Evolutionary conservation across 2,888 invertebrate genomes (phyloP), one percentile per base, ranked within the genome.

Genomic region (Trichogramma evanescens): DNA sequence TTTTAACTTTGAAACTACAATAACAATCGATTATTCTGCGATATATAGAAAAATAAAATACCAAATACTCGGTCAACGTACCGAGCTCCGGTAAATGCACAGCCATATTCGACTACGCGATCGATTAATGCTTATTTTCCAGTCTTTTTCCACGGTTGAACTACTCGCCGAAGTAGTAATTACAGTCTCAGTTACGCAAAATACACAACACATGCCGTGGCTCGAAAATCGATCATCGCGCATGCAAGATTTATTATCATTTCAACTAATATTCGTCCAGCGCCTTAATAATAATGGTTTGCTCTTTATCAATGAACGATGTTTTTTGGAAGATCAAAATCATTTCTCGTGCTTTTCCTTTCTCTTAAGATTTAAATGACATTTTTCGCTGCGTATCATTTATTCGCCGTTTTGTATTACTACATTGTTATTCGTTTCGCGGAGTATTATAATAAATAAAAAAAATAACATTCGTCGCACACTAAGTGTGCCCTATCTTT

Each of bases 1-100:
- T 10, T 45, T 10, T 45, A 53, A 10, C 42, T 59, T 60, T 57
- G 50, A 50, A 62, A 49, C 10, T 48, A 51, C 51, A 72, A 68
- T 67, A 72, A 71, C 73, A 72, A 74, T 73, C 71, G 72, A 74
- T 74, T 69, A 73, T 67, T 71, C 26, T 73, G 70, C 68, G 67
- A 61, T 55, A 70, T 69, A 73, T 76, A 77, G 71, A 76, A 77
- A 77, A 77, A 77, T 76, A 77, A 77, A 71, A 73, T 75, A 74
- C 73, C 71, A 73, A 57, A 65, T 68, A 76, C 26, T 26, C 26
- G 26, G 26, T 26, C 26, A 26, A 26, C 26, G 26, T 2, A 73
- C 75, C 74, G 72, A 68, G 74, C 74, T 74, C 74, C 70, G 69
- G 58, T 65, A 70, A 71, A 73, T 75, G 73, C 77, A 77, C 77